Evolutionary conservation across 2,113 vertebrate species (phyloP).

Genomic region (Sphaerodactylus townsendi): DNA sequence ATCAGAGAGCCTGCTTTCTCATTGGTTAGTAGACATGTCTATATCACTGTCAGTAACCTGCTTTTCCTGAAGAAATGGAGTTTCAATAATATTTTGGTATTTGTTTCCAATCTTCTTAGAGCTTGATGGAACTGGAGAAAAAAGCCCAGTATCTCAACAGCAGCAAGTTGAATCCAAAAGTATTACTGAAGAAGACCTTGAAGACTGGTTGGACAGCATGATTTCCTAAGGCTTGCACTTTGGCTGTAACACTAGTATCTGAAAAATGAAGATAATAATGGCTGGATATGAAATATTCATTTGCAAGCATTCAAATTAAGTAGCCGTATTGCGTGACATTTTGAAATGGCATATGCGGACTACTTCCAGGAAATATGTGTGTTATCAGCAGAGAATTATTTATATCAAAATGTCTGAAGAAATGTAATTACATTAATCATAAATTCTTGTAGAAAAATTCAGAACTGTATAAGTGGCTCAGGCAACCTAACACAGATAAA

Average conservation of each 20-base stretch:
- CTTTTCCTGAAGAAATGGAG: not conserved
- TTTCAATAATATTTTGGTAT: not conserved
- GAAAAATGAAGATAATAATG: slow-evolving; percentile 35
- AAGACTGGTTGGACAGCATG: slow-evolving; percentile 98
- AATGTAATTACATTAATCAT: not conserved
- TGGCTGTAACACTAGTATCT: not conserved
- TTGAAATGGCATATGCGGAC: not conserved
- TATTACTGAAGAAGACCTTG: slow-evolving; percentile 90
- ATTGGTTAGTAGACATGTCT: not conserved
- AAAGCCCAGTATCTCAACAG: slow-evolving; percentile 37
- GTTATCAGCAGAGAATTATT: not conserved
- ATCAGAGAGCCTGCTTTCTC: not conserved
- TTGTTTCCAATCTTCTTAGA: slow-evolving; percentile 53
- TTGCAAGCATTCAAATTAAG: slow-evolving; percentile 15
- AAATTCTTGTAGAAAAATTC: not conserved
- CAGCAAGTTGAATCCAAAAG: slow-evolving; percentile 55
- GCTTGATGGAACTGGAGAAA: slow-evolving; percentile 42
- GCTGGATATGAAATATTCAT: not conserved
- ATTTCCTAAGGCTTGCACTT: slow-evolving; percentile 77
- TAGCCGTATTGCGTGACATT: not conserved
- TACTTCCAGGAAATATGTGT: not conserved
- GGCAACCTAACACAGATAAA: not conserved
- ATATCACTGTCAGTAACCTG: not conserved
- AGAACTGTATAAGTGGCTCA: not conserved
- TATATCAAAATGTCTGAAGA: slow-evolving; percentile 2